Evolutionary conservation across 2,888 invertebrate species (phyloP).

Genomic region (Chironomus riparius): DNA sequence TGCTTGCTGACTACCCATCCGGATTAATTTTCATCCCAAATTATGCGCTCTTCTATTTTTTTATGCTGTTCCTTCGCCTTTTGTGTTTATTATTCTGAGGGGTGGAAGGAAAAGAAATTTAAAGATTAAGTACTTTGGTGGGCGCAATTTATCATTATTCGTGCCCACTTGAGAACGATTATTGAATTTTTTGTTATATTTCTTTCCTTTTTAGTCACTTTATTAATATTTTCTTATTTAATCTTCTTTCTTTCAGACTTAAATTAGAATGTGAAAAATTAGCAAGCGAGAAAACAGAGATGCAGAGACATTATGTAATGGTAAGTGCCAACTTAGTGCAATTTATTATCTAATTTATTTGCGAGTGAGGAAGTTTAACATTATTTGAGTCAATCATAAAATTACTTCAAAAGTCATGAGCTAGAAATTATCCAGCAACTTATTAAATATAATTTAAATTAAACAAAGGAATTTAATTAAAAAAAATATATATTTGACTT

Average conservation of each 20-base stretch:
- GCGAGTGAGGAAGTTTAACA: no score
- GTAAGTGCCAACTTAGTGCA: constrained; percentile 49
- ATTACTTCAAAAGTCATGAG: no score
- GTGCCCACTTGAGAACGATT: constrained; percentile 2
- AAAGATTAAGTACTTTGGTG: neutral
- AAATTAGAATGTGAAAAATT: constrained; percentile 97
- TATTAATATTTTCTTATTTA: constrained; percentile 25
- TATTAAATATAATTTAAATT: no score
- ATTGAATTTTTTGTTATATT: neutral
- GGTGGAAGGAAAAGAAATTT: neutral
- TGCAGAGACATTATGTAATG: constrained; percentile 99
- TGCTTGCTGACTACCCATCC: constrained; percentile 3
- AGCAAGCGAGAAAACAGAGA: constrained; percentile 95
- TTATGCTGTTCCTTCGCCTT: neutral
- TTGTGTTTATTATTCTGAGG: neutral
- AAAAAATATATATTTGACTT: no score
- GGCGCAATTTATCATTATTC: neutral
- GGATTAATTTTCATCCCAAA: constrained; percentile 19
- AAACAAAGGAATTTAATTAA: no score
- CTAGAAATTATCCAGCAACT: no score
- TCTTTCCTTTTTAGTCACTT: neutral
- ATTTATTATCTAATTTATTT: no score
- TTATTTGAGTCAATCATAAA: no score
- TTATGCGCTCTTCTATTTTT: neutral
- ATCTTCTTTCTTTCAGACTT: constrained; percentile 53